A percentile compares a stretch with the other conserved stretches of the same genome.
Conservation (phyloP, 2,113 vertebrate species). For the Chunga burmeisteri region DNA sequence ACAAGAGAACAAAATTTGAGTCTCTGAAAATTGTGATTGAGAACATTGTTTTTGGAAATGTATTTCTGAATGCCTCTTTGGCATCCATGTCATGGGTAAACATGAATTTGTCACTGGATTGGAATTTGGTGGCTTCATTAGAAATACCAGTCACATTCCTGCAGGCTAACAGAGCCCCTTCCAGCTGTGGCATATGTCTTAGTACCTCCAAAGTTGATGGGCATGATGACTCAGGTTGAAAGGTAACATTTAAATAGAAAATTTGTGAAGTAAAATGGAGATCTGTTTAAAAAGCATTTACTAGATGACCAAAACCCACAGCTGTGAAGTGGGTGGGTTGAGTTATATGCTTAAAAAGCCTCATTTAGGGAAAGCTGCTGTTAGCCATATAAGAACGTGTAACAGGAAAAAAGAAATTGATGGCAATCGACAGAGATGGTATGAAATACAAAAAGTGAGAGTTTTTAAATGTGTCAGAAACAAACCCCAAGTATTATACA, state of each 20-base stretch:
- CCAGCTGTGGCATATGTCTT: neutral
- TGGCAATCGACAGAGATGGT: neutral
- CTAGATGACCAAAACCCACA: neutral
- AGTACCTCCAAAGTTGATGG: neutral
- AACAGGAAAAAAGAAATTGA: neutral
- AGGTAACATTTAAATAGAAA: neutral
- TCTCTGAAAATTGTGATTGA: neutral
- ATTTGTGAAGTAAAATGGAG: neutral
- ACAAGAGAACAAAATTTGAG: neutral
- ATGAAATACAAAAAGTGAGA: neutral
- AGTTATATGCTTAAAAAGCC: neutral
- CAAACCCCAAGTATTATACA: neutral
- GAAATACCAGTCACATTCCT: neutral
- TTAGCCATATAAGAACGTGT: neutral
- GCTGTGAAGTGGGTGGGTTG: neutral
- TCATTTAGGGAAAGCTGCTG: neutral
- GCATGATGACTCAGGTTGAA: neutral
- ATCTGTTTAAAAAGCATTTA: neutral
- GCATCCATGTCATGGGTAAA: slow-evolving; percentile 5
- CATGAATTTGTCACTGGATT: neutral
- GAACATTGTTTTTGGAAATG: neutral
- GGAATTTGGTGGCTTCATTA: slow-evolving; percentile 50
- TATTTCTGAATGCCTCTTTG: neutral
- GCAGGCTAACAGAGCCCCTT: neutral
- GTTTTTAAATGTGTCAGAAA: neutral